Evolutionary conservation across 2,113 vertebrate species (phyloP), one percentile per base, ranked within the genome.

Genomic region (Fregata magnificens): DNA sequence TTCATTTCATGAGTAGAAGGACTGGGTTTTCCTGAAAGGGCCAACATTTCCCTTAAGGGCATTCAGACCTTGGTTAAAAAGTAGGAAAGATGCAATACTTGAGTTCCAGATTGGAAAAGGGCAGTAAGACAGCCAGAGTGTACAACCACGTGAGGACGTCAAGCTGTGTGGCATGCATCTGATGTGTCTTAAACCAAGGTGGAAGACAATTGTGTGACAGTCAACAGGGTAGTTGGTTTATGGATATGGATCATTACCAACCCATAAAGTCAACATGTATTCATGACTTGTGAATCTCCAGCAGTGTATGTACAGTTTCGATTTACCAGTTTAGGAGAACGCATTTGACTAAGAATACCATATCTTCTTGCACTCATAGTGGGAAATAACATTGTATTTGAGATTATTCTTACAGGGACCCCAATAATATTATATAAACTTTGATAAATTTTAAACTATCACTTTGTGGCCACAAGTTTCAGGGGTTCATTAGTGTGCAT

Each of bases 71-170:
- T 47, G 34, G 4, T 53, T 56, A 56, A 77, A 67, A 83, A 77
- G 36, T 12, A 44, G 49, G n/a, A 69, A 65, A 69, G 44, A 19
- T 28, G 11, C 19, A 79, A 16, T n/a, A 32, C 10, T 16, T 53
- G 47, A 40, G 29, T 38, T 93, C 20, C 26, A 84, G 32, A 8
- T 6, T 69, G 71, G 17, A 65, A 65, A 65, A 65, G 11, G 42
- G 7, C 25, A 63, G n/a, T 26, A 36, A 63, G 40, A 38, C 18
- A 29, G 18, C 5, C 36, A 16, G 84, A 66, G 11, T 29, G 16
- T 20, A 50, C 20, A 52, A 5, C 2, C 12, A 5, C 1, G 20
- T 44, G 16, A 72, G 45, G 72, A 45, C 1, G 1, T 19, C 15
- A 45, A 42, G 44, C 4, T 56, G 6, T 11, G 31, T 34, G 67